phyloP scores from a whole-genome alignment of 2,113 vertebrate genomes.

The Oriolus oriolus region DNA sequence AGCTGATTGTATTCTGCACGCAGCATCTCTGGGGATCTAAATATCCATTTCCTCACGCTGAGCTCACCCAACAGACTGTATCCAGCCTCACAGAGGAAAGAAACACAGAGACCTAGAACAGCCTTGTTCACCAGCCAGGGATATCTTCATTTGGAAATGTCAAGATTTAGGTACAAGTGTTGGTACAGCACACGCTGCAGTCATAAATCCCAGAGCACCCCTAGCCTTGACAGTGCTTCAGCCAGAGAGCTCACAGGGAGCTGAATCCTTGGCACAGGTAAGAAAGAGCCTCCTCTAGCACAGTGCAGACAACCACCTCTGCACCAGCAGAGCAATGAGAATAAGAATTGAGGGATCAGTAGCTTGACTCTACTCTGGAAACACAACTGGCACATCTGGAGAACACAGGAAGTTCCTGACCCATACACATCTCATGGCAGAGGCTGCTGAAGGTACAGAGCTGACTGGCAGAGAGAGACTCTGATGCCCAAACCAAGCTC shows the following conservation, averaged over 20 bases:
- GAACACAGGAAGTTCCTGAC: background rate
- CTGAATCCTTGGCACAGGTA: background rate
- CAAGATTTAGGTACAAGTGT: background rate
- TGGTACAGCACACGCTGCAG: background rate
- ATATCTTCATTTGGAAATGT: background rate
- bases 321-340: background rate
- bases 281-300: background rate
- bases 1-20: background rate
- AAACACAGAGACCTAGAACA: background rate
- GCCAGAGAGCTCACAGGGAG: background rate
- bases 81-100: background rate
- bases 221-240: background rate
- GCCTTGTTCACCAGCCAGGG: background rate
- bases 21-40: background rate
- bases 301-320: background rate
- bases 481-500: background rate
- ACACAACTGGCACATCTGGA: background rate
- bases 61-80: background rate
- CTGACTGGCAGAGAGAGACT: background rate
- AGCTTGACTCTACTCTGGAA: background rate
- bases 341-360: background rate
- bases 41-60: background rate
- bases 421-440: fast-evolving
- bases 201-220: background rate
- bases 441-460: background rate